Evolutionary conservation across 1,140 invertebrate genomes (phyloP), one percentile per base, ranked within the genome.

Genomic region (Nylanderia fulva): DNA sequence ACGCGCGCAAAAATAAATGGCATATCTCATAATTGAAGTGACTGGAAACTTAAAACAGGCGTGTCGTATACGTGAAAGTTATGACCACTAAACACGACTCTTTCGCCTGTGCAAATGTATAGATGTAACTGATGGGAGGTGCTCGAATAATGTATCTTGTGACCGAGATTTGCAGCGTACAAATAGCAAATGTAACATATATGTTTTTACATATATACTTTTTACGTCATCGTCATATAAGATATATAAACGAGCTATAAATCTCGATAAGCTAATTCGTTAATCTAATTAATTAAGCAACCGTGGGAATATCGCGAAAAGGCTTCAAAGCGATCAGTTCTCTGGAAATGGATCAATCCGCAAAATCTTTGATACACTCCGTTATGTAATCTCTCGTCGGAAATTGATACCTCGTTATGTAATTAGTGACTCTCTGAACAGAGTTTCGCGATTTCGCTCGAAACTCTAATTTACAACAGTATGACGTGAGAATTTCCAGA

Each of bases 31-130:
- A 54, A 29, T 66, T 60, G 24, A 61, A 48, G 48, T 76, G n/a
- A 76, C 36, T 54, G 63, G 63, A 68, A 79, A 79, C 21, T 68
- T 79, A 68, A 77, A 77, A 79, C 42, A 39, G 61, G 52, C 15
- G 33, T 48, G 42, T 6, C 48, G 27, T 6, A 21, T 18, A 79
- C 29, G n/a, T 15, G 42, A 15, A 64, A 77, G 60, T 79, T 79
- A 42, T 69, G 63, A 42, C 18, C 39, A 56, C 33, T 54, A 29
- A 80, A 80, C 11, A 36, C 21, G 24, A 63, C 63, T 48, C 45
- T 79, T 79, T 66, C 36, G 29, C 18, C 11, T 45, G 61, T 15
- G 33, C 33, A 36, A 5, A 54, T 27, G 24, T 27, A n/a, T n/a
- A n/a, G 15, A 75, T 63, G 61, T 68, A 33, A 15, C 4, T 21